These are phyloP conservation scores for Hippocampus kuda DNA, from an alignment of 2,797 vertebrate species.

Conservation along the genomic window DNA sequence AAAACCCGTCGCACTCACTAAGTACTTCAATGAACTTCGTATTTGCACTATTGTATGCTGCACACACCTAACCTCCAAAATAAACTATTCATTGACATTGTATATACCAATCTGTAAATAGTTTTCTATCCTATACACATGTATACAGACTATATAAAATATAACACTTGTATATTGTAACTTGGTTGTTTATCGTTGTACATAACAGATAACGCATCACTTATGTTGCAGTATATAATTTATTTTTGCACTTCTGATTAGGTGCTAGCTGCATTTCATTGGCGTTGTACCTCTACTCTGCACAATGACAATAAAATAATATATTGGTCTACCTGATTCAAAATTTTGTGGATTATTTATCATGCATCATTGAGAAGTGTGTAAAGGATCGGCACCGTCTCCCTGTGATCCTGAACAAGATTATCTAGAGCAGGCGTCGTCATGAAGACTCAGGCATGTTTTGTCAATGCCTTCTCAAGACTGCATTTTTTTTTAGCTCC, in stretches of 20 bases:
- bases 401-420: no score
- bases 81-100: not conserved
- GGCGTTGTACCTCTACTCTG: conserved; percentile 4
- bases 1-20: not conserved
- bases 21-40: not conserved
- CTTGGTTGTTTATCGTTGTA: conserved; percentile 1
- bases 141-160: not conserved
- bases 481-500: no score
- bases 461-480: no score
- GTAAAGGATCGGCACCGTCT: no score
- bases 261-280: conserved; percentile 5
- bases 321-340: not conserved
- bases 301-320: conserved; percentile 7
- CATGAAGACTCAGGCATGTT: no score
- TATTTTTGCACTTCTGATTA: conserved; percentile 5
- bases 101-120: conserved; percentile 6
- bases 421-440: no score
- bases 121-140: not conserved
- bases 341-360: no score
- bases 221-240: conserved; percentile 1
- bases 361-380: no score
- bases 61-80: not conserved
- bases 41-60: not conserved
- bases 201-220: conserved; percentile 2
- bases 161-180: conserved; percentile 2